Evolutionary conservation across 1,140 invertebrate species (phyloP).

Genomic region (Drosophila ironensis): DNA sequence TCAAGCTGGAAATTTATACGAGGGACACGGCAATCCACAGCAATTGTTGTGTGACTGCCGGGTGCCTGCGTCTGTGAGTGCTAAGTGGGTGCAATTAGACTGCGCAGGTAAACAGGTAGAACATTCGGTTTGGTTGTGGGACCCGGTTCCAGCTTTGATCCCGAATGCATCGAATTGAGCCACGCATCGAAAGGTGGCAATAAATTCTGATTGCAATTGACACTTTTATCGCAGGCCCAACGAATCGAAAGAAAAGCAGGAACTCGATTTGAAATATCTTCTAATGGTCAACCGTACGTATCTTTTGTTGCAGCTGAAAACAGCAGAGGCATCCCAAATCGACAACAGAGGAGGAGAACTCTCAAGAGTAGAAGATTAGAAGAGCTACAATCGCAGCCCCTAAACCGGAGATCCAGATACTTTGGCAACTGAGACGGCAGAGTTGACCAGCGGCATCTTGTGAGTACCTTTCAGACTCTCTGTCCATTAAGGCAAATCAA

Average conservation of each 20-base stretch:
- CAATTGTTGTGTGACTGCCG: constrained; percentile 62
- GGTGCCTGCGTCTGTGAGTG: constrained; percentile 30
- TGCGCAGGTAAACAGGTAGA: constrained; percentile 43
- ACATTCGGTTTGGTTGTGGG: neutral
- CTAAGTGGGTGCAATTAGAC: constrained; percentile 75
- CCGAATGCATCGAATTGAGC: constrained; percentile 51
- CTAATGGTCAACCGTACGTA: constrained; percentile 32
- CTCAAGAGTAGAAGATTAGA: neutral
- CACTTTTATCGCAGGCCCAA: constrained; percentile 62
- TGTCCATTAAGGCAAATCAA: constrained; percentile 58
- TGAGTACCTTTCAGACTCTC: constrained; percentile 42
- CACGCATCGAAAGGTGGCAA: constrained; percentile 55
- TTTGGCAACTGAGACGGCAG: neutral
- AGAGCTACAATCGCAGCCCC: neutral
- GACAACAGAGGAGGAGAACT: no score
- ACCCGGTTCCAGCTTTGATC: constrained; percentile 29
- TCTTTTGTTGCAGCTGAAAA: constrained; percentile 17
- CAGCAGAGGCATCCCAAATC: neutral
- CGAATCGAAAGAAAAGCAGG: constrained; percentile 18
- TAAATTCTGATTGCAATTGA: constrained; percentile 69
- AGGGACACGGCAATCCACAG: constrained; percentile 63
- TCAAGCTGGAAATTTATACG: constrained; percentile 65
- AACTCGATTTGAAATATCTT: constrained; percentile 18
- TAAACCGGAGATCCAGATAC: neutral
- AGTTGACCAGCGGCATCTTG: constrained; percentile 32